A percentile compares a stretch with the other conserved stretches of the same genome.
Conservation (phyloP, 2,797 vertebrate species). For the Leuciscus waleckii region DNA sequence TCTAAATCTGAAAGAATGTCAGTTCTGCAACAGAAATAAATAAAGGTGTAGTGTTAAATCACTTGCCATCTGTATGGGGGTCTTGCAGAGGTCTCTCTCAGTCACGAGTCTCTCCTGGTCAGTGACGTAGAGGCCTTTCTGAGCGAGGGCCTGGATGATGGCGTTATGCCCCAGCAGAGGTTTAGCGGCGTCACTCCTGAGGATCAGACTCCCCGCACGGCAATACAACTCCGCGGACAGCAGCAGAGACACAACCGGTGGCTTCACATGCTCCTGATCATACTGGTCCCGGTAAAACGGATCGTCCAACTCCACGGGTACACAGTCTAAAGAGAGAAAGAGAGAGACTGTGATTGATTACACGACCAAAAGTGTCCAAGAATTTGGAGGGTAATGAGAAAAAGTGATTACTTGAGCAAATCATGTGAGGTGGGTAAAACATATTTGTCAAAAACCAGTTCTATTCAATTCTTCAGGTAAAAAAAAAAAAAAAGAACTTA, state of each 20-base stretch:
- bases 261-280: slow-evolving; percentile 97
- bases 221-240: slow-evolving; percentile 97
- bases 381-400: neutral
- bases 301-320: slow-evolving; percentile 90
- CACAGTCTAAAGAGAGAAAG: slow-evolving; percentile 79
- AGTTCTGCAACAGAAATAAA: neutral
- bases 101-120: slow-evolving; percentile 95
- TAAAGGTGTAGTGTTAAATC: neutral
- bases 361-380: neutral
- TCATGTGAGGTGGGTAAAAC: neutral
- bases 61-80: slow-evolving; percentile 62
- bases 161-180: slow-evolving; percentile 96
- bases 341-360: neutral
- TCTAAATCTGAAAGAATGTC: neutral
- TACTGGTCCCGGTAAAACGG: slow-evolving; percentile 97
- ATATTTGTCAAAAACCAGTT: neutral
- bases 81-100: slow-evolving; percentile 83
- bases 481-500: neutral
- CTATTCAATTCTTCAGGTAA: neutral
- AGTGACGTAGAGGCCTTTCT: slow-evolving; percentile 96
- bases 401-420: neutral
- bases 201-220: slow-evolving; percentile 95
- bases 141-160: slow-evolving; percentile 96
- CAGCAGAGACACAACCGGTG: slow-evolving; percentile 91
- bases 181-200: slow-evolving; percentile 96